Percentiles rank a stretch among this genome's conserved stretches.
phyloP scores from a whole-genome alignment of 2,113 vertebrate species.

The Melanerpes aurifrons region DNA sequence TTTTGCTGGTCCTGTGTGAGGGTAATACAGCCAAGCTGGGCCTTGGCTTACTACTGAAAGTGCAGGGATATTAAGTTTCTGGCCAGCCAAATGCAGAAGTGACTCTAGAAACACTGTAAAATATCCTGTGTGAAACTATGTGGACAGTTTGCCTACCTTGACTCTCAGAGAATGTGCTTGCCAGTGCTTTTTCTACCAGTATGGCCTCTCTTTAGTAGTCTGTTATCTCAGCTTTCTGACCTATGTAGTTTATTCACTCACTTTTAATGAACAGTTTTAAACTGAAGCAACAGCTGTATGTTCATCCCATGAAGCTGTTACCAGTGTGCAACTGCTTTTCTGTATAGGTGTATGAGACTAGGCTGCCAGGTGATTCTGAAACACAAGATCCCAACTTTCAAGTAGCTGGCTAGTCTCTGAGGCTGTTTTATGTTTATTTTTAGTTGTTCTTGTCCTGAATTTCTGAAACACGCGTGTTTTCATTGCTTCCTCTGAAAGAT shows the following conservation, averaged over 20 bases:
- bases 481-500: conserved; percentile 23
- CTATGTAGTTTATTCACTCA: neutral
- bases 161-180: neutral
- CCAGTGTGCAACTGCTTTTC: neutral
- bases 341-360: neutral
- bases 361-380: neutral
- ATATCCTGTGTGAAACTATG: accelerated
- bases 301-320: neutral
- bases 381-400: neutral
- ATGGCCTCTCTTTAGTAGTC: neutral
- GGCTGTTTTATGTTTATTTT: neutral
- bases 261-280: neutral
- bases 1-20: neutral
- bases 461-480: neutral
- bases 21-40: neutral
- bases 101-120: neutral
- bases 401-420: neutral
- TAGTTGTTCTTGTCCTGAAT: neutral
- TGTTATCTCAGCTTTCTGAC: neutral
- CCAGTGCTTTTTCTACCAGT: neutral
- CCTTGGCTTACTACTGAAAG: neutral
- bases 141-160: neutral
- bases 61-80: accelerated
- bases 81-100: neutral
- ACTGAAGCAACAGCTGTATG: neutral